phyloP scores from a whole-genome alignment of 2,113 vertebrate species.

The Crocuta crocuta region DNA sequence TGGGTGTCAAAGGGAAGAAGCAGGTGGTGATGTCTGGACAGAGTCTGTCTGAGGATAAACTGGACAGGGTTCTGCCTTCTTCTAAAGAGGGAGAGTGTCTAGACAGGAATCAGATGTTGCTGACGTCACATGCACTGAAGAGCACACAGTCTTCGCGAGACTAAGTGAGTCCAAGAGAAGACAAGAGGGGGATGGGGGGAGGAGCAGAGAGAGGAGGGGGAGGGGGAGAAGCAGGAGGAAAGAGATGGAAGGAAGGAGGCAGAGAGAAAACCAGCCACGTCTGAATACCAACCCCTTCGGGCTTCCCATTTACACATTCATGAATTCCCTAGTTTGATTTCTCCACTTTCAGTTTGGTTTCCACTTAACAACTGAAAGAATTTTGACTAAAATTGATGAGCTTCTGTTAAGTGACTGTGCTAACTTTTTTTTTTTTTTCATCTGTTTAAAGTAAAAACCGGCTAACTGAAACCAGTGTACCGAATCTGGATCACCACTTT shows the following conservation, averaged over 20 bases:
- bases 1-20: not conserved
- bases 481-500: not conserved
- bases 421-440: not conserved
- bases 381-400: not conserved
- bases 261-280: too few species aligned
- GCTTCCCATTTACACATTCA: not conserved
- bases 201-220: too few species aligned
- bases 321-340: not conserved
- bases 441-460: not conserved
- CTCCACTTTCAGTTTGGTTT: not conserved
- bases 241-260: fast-evolving
- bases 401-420: not conserved
- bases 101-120: not conserved
- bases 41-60: not conserved
- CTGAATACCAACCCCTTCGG: not conserved
- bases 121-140: not conserved
- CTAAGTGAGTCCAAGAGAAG: not conserved
- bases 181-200: not conserved
- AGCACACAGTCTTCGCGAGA: too few species aligned
- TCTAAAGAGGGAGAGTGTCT: not conserved
- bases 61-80: not conserved
- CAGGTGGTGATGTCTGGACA: not conserved
- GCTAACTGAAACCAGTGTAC: not conserved
- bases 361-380: not conserved
- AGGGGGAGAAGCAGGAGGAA: fast-evolving